Conservation (phyloP, 2,888 invertebrate genomes). For the Stramonita haemastoma region DNA sequence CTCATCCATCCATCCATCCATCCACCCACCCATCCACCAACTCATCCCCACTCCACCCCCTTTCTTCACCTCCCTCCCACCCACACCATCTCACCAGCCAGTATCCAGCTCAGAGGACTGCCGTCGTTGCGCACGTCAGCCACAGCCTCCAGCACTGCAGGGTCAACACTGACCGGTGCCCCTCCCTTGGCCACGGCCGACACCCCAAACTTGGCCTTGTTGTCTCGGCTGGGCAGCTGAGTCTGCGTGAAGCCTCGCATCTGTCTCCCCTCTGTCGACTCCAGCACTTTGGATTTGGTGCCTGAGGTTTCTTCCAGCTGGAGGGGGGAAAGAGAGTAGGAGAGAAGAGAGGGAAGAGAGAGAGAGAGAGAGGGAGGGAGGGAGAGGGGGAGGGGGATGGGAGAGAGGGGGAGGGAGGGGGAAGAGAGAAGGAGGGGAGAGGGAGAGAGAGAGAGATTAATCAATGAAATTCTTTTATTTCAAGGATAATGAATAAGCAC, state of each 20-base stretch:
- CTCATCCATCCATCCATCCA: not conserved
- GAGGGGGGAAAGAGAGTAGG: not conserved
- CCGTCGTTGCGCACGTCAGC: constrained; percentile 60
- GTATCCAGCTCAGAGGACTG: constrained; percentile 59
- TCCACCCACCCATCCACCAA: not conserved
- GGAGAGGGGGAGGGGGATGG: too few relatives aligned
- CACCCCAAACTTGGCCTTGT: constrained; percentile 57
- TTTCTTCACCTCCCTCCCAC: not conserved
- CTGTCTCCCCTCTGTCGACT: constrained; percentile 64
- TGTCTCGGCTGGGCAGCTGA: constrained; percentile 63
- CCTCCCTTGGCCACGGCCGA: constrained; percentile 65
- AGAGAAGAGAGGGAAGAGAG: too few relatives aligned
- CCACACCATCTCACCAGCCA: constrained; percentile 51
- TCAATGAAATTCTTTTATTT: too few relatives aligned
- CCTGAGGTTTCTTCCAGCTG: constrained; percentile 74
- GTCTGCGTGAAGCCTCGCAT: constrained; percentile 73
- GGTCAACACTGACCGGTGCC: constrained; percentile 50
- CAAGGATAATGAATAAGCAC: too few relatives aligned
- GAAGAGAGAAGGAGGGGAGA: too few relatives aligned
- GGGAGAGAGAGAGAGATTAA: too few relatives aligned
- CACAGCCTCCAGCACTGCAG: constrained; percentile 44
- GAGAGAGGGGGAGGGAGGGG: too few relatives aligned
- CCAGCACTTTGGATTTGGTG: constrained; percentile 71
- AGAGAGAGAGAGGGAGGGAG: too few relatives aligned
- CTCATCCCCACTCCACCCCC: too few relatives aligned